These are phyloP conservation scores for Bucorvus abyssinicus DNA, from an alignment of 2,797 vertebrate species.

Conservation along the genomic window DNA sequence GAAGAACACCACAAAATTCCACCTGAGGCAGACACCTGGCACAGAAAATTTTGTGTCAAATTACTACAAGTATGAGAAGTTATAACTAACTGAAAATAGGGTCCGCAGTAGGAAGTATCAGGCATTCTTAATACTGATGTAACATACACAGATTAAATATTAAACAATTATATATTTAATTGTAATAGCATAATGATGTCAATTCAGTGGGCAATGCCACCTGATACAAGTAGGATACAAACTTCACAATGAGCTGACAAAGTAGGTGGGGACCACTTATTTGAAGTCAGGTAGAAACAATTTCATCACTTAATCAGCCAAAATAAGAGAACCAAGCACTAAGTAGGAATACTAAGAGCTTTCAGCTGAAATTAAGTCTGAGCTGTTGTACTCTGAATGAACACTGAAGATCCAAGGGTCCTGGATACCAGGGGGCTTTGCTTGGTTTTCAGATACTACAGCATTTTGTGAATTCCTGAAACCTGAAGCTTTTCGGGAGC, in stretches of 20 bases:
- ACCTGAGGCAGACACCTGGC: conserved; percentile 53
- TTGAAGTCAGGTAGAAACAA: not conserved
- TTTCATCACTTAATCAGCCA: not conserved
- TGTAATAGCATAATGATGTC: not conserved
- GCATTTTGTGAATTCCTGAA: not conserved
- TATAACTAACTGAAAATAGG: conserved; percentile 31
- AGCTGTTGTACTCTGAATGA: not conserved
- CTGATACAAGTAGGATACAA: not conserved
- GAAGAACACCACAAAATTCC: conserved; percentile 19
- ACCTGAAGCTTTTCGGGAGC: not conserved
- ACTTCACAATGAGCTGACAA: not conserved
- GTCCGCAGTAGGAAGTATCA: not conserved
- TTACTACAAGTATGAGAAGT: not conserved
- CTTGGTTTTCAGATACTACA: not conserved
- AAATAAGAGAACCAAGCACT: not conserved
- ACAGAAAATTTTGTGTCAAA: conserved; percentile 14
- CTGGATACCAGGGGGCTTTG: not conserved
- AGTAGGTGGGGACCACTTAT: not conserved
- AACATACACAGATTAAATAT: not conserved
- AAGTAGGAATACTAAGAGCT: not conserved
- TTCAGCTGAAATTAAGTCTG: not conserved
- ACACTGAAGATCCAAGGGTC: not conserved
- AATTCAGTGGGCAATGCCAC: not conserved
- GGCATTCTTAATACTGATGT: not conserved
- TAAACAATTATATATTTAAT: not conserved